These are phyloP conservation scores for Halcyon badia DNA, from an alignment of 2,797 vertebrate species.

Conservation along the genomic window DNA sequence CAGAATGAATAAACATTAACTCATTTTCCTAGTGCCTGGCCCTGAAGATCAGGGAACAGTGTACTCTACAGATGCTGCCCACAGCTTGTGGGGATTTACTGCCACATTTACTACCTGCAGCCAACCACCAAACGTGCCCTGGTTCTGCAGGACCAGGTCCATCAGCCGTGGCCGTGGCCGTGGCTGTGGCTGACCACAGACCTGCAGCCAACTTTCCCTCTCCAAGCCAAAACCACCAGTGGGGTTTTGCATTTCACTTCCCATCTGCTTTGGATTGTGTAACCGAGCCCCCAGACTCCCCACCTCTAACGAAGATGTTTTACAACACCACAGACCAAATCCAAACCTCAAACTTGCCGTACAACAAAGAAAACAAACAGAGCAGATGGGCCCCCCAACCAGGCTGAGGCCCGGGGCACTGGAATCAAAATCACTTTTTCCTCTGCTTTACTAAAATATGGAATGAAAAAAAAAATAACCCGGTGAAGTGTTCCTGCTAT, in stretches of 20 bases:
- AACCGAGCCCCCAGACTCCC: conserved; percentile 29
- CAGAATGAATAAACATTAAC: neutral
- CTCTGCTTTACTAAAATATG: neutral
- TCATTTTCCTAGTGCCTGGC: neutral
- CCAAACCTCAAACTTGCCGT: conserved; percentile 14
- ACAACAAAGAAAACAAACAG: neutral
- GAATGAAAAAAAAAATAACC: conserved; percentile 21
- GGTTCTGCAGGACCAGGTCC: neutral
- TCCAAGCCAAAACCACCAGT: neutral
- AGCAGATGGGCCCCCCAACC: neutral
- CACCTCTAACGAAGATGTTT: neutral
- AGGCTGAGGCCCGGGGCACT: rapidly evolving
- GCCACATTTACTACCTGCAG: neutral
- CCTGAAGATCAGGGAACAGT: neutral
- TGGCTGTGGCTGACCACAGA: neutral
- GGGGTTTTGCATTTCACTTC: conserved; percentile 29
- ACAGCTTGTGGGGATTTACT: neutral
- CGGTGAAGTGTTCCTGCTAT: neutral
- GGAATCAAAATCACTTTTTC: neutral
- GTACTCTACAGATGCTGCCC: neutral
- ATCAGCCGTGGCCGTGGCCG: neutral
- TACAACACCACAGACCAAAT: neutral
- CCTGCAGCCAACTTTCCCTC: neutral
- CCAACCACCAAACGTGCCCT: rapidly evolving
- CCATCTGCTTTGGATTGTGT: neutral